Evolutionary conservation across 2,888 invertebrate species (phyloP).

Genomic region (Ophioninae sp.): DNA sequence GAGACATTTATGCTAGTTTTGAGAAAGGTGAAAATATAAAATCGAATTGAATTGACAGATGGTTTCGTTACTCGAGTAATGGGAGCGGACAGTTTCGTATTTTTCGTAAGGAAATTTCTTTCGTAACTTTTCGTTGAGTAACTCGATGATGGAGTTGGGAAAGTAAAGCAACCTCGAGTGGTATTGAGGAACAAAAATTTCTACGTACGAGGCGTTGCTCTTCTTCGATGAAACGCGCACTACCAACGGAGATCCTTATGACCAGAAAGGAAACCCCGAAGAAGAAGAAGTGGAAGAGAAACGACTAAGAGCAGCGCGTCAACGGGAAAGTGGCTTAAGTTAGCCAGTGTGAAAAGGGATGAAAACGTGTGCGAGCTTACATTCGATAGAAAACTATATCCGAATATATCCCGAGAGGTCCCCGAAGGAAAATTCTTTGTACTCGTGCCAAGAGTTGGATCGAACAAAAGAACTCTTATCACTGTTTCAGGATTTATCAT

Average conservation of each 20-base stretch:
- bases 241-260: not conserved
- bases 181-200: too few relatives aligned
- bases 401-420: constrained; percentile 1
- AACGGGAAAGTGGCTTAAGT: constrained; percentile 19
- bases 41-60: too few relatives aligned
- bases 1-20: too few relatives aligned
- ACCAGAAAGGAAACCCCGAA: not conserved
- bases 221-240: not conserved
- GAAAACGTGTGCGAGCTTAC: constrained; percentile 29
- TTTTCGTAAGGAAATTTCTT: not conserved
- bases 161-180: too few relatives aligned
- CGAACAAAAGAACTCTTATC: constrained; percentile 27
- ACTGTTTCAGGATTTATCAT: constrained; percentile 47
- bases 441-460: constrained; percentile 6
- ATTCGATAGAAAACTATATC: constrained; percentile 37
- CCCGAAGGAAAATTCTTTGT: constrained; percentile 12
- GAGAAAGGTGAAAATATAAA: too few relatives aligned
- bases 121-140: too few relatives aligned
- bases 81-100: too few relatives aligned
- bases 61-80: too few relatives aligned
- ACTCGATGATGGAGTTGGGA: too few relatives aligned
- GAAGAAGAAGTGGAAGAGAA: not conserved
- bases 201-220: too few relatives aligned
- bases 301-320: constrained; percentile 13
- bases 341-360: constrained; percentile 20